Percentiles rank a stretch among this genome's conserved stretches.
These are phyloP conservation scores for Macropus fuliginosus DNA, from an alignment of 2,797 vertebrate species.

Conservation along the genomic window DNA sequence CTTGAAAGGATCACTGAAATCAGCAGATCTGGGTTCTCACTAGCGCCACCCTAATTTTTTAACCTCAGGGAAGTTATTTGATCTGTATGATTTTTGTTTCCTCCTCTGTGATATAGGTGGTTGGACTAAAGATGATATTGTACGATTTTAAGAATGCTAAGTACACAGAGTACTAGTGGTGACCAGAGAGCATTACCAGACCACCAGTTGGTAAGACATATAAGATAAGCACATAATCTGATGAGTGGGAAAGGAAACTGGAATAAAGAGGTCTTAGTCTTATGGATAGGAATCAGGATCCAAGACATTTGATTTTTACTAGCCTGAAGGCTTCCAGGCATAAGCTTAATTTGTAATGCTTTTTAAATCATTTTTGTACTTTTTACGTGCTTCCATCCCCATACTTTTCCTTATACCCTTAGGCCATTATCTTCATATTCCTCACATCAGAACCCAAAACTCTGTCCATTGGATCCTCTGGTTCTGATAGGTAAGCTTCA, in stretches of 20 bases:
- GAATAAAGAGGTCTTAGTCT: background rate
- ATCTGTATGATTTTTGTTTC: background rate
- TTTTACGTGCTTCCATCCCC: background rate
- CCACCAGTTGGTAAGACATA: background rate
- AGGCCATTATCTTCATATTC: background rate
- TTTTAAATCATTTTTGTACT: background rate
- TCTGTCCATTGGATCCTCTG: background rate
- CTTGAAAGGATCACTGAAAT: background rate
- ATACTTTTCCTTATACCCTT: background rate
- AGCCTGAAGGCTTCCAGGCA: background rate
- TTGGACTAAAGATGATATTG: background rate
- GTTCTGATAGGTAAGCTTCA: background rate
- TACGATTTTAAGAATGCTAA: background rate
- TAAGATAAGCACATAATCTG: background rate
- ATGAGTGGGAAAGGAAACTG: background rate
- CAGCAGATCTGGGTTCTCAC: background rate
- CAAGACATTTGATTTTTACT: background rate
- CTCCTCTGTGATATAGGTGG: background rate
- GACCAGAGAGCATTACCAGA: background rate
- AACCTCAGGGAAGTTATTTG: background rate
- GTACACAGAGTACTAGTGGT: background rate
- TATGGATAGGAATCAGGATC: background rate
- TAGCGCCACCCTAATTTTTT: background rate
- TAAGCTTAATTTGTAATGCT: background rate
- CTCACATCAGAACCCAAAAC: background rate